Conservation (phyloP, 2,888 invertebrate species). For the Sepioteuthis lessoniana region DNA sequence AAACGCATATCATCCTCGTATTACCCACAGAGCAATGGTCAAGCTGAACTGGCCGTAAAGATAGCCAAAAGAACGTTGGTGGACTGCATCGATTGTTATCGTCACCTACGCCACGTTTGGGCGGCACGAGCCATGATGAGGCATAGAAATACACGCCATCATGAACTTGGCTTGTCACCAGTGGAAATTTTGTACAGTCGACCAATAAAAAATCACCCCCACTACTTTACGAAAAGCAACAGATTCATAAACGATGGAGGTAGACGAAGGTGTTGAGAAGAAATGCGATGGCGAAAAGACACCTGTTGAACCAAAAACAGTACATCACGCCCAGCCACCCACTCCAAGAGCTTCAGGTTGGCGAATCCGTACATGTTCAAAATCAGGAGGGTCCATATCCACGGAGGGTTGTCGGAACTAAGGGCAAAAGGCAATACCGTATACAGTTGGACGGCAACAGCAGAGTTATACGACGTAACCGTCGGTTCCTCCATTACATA, state of each 20-base stretch:
- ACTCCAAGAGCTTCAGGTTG: no score
- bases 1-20: neutral
- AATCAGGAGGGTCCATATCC: no score
- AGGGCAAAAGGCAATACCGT: no score
- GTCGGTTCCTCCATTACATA: no score
- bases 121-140: no score
- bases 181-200: neutral
- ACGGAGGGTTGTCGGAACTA: no score
- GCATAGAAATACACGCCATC: neutral
- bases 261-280: neutral
- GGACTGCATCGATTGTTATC: no score
- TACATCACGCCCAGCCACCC: no score
- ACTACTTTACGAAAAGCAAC: neutral
- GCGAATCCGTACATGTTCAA: no score
- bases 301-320: neutral
- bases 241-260: neutral
- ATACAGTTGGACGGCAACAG: no score
- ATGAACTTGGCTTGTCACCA: neutral
- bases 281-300: neutral
- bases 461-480: no score
- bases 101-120: no score
- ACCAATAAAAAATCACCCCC: neutral
- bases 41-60: neutral
- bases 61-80: neutral
- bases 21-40: neutral